These are phyloP conservation scores for Crotalus horridus DNA, from an alignment of 2,113 vertebrate species.

Conservation along the genomic window DNA sequence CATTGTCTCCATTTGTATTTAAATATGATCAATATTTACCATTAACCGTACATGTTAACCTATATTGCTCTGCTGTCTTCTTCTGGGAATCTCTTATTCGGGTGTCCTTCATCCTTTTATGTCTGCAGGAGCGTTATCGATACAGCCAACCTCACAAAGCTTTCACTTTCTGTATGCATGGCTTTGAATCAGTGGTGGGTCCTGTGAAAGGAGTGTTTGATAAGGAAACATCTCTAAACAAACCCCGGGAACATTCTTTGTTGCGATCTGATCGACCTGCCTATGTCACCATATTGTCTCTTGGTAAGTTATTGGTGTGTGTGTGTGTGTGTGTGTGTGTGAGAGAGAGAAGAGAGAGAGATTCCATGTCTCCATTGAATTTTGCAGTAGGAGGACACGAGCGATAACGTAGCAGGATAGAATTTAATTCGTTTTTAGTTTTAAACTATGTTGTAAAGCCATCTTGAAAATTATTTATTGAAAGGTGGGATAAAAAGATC, in stretches of 20 bases:
- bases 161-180: constrained; percentile 96
- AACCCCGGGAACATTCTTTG: constrained; percentile 94
- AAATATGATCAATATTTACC: not conserved
- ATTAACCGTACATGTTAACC: not conserved
- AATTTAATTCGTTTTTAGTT: not conserved
- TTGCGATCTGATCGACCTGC: constrained; percentile 92
- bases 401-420: too few species aligned
- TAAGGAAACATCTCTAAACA: constrained; percentile 97
- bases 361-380: not conserved
- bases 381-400: not conserved
- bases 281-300: constrained; percentile 95
- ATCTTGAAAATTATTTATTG: not conserved
- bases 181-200: constrained; percentile 95
- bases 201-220: constrained; percentile 98
- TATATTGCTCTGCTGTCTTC: not conserved
- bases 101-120: not conserved
- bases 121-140: constrained; percentile 84
- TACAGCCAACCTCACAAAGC: constrained; percentile 98
- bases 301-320: constrained; percentile 73
- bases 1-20: not conserved
- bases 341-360: not conserved
- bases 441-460: not conserved
- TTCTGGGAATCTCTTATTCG: not conserved
- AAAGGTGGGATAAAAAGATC: not conserved
- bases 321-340: too few species aligned